Conservation (phyloP, 1,140 invertebrate species). For the Paralvinella palmiformis region DNA sequence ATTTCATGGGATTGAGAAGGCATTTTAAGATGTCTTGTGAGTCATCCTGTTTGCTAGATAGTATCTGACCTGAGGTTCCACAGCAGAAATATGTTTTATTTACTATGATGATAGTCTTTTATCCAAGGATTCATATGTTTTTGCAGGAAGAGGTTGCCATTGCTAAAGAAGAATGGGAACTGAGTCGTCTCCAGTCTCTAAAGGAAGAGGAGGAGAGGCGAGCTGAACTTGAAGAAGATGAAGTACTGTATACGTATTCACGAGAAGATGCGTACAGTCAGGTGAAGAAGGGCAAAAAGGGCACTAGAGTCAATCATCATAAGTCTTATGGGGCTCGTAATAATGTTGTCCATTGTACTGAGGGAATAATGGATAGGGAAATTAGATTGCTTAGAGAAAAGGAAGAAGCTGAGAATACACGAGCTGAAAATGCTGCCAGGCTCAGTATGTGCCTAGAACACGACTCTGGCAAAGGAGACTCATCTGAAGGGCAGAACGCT, state of each 20-base stretch:
- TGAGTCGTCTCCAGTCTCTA: slow-evolving; percentile 65
- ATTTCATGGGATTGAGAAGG: background rate
- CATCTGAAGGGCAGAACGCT: no score
- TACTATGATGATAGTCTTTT: no score
- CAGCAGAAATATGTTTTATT: background rate
- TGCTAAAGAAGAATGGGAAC: slow-evolving; percentile 87
- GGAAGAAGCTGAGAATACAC: no score
- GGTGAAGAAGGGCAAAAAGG: slow-evolving; percentile 61
- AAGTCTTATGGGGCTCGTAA: no score
- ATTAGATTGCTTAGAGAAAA: no score
- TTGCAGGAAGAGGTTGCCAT: slow-evolving; percentile 58
- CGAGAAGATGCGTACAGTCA: slow-evolving; percentile 71
- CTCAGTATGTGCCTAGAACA: no score
- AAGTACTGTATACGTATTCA: slow-evolving; percentile 57
- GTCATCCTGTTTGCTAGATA: slow-evolving; percentile 4
- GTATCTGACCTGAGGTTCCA: background rate
- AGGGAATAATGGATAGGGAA: no score
- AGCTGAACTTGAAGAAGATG: slow-evolving; percentile 64
- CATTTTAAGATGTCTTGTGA: background rate
- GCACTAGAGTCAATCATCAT: no score
- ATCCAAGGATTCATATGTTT: no score
- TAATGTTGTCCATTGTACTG: no score
- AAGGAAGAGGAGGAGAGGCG: slow-evolving; percentile 54
- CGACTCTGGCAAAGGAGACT: no score
- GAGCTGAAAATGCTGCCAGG: no score